Base-by-base conservation (phyloP, 2,888 invertebrate species). In the Adela reaumurella region DNA sequence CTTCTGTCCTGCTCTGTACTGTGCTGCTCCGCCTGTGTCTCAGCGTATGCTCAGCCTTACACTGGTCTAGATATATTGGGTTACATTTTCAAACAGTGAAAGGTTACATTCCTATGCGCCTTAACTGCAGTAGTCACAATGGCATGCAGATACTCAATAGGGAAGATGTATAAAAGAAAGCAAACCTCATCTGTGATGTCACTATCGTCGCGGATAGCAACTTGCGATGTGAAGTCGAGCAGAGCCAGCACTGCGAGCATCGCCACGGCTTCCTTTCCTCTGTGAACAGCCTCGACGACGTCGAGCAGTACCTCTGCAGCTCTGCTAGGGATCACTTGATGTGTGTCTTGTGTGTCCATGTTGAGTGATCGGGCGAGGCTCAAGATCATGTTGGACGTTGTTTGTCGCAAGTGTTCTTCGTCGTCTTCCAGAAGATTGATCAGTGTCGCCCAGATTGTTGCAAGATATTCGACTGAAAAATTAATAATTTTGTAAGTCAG, bases 351-450 rank as follows among this genome's bases (percentile, higher is more conserved):
- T 17, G 8, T 42, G 14, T 50, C 11, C 35, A 28, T 42, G 10
- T 46, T 46, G 17, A 47, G 45, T 42, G 51, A 19, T 8, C 41
- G 28, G 8, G 45, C 5, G 3, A 41, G 19, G 11, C 28, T 48
- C 35, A n/a, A 14, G 42, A 58, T 44, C 19, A 54, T 53, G 53
- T 55, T 51, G 5, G 63, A 54, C 2, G 59, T 54, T 2, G 61
- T 55, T 52, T 72, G 64, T 1, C 83, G 64, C 3, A 82, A 61
- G 1, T 52, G 17, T 1, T 63, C 57, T 28, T 78, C 74, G 54
- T 83, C 82, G 57, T 84, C 84, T 56, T 83, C 82, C 6, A 83
- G 59, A n/a, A 82, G 57, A 1, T 65, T 65, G 51, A 81, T 68
- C n/a, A 73, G 56, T 3, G 66, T 68, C 14, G 71, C 66, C 64